phyloP scores from a whole-genome alignment of 2,888 invertebrate species.

The Polydrusus pterygomalis region DNA sequence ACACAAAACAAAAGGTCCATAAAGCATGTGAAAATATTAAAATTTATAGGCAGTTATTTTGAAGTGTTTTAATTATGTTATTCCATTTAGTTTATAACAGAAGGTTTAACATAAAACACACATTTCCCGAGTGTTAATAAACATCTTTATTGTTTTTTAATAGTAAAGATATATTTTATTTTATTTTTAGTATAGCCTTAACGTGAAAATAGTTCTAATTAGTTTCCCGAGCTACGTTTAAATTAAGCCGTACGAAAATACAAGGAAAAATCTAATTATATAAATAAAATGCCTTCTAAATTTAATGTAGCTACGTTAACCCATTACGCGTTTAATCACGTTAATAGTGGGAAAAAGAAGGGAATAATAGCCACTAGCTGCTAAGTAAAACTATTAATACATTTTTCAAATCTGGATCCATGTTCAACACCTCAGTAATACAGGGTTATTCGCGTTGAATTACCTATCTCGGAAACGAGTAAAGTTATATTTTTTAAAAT shows the following conservation, averaged over 20 bases:
- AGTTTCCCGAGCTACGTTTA: slow-evolving; percentile 7
- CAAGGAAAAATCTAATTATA: slow-evolving; percentile 21
- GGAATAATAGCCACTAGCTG: too few species aligned
- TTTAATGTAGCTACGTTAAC: slow-evolving; percentile 19
- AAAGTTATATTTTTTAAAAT: too few species aligned
- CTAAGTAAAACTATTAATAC: too few species aligned
- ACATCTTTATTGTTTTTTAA: slow-evolving; percentile 35
- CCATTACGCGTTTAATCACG: background rate
- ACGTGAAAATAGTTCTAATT: slow-evolving; percentile 13
- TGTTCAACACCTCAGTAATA: too few species aligned
- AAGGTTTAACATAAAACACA: slow-evolving; percentile 36
- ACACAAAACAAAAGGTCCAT: slow-evolving; percentile 23
- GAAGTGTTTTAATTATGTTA: slow-evolving; percentile 35
- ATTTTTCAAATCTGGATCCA: too few species aligned
- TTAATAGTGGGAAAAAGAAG: background rate
- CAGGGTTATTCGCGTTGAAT: too few species aligned
- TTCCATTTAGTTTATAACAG: slow-evolving; percentile 33
- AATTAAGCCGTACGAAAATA: slow-evolving; percentile 41
- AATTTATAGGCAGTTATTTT: slow-evolving; percentile 43
- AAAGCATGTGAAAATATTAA: slow-evolving; percentile 30
- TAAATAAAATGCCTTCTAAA: slow-evolving; percentile 44
- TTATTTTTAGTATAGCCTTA: slow-evolving; percentile 30
- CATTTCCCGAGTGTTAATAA: slow-evolving; percentile 31
- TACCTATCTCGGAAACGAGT: too few species aligned
- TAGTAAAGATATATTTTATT: slow-evolving; percentile 25